Conservation (phyloP, 2,797 vertebrate species). For the Hybognathus amarus region DNA sequence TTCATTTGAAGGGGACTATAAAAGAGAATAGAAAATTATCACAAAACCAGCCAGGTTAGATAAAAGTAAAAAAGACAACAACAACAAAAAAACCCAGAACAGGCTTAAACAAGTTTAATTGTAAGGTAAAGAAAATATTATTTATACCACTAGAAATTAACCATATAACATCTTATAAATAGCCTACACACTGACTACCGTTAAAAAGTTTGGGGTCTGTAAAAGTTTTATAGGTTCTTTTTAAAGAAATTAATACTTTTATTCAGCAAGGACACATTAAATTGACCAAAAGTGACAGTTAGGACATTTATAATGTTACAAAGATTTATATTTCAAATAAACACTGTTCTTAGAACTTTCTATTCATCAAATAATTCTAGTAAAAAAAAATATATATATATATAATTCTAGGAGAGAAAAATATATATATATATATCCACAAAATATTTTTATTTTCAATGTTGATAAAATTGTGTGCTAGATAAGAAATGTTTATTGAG, state of each 20-base stretch:
- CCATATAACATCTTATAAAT: background rate
- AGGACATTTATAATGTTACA: background rate
- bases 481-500: background rate
- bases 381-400: too few species aligned
- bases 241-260: background rate
- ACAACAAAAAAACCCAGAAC: background rate
- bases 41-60: background rate
- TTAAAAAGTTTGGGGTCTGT: background rate
- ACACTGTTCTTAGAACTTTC: background rate
- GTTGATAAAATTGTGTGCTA: background rate
- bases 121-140: background rate
- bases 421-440: background rate
- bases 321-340: background rate
- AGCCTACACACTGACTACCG: background rate
- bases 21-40: conserved; percentile 23
- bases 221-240: background rate
- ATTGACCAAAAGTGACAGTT: background rate
- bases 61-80: background rate
- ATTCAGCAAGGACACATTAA: background rate
- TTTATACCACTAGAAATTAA: background rate
- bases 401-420: too few species aligned
- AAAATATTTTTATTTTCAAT: background rate
- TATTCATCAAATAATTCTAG: background rate
- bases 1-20: conserved; percentile 79
- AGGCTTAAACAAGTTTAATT: background rate